These are phyloP conservation scores for Nothobranchius furzeri DNA, from an alignment of 2,113 vertebrate genomes.

Conservation along the genomic window DNA sequence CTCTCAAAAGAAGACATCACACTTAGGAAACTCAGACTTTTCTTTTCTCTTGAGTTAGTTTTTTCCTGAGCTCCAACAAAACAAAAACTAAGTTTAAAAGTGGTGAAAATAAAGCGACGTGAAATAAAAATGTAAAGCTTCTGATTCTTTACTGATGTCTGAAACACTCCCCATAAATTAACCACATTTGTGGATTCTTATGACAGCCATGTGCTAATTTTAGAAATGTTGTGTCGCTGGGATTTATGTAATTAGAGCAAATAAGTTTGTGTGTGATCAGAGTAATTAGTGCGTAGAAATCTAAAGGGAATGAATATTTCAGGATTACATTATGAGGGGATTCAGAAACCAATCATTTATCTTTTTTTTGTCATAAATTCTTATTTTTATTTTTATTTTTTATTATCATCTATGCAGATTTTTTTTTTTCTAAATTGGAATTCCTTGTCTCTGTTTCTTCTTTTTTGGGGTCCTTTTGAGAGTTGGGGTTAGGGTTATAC, in stretches of 20 bases:
- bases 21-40: too few relatives aligned
- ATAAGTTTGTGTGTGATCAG: slow-evolving; percentile 30
- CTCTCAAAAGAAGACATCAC: too few relatives aligned
- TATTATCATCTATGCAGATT: too few relatives aligned
- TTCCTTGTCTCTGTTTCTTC: too few relatives aligned
- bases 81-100: too few relatives aligned
- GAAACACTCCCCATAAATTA: neutral
- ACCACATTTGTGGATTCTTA: neutral
- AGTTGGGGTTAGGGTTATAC: too few relatives aligned
- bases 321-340: slow-evolving; percentile 30
- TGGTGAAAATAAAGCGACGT: too few relatives aligned
- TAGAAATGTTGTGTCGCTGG: slow-evolving; percentile 20
- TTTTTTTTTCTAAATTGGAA: too few relatives aligned
- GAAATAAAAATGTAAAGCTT: too few relatives aligned
- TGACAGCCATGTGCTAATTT: slow-evolving; percentile 24
- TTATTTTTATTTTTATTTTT: neutral
- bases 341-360: slow-evolving; percentile 28
- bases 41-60: too few relatives aligned
- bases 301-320: slow-evolving; percentile 34
- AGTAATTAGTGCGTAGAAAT: slow-evolving; percentile 9
- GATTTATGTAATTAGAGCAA: slow-evolving; percentile 47
- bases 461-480: too few relatives aligned
- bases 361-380: slow-evolving; percentile 21
- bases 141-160: neutral
- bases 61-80: too few relatives aligned